Conservation (phyloP, 64 coral and sea anemone genomes). For the Stylophora pistillata region DNA sequence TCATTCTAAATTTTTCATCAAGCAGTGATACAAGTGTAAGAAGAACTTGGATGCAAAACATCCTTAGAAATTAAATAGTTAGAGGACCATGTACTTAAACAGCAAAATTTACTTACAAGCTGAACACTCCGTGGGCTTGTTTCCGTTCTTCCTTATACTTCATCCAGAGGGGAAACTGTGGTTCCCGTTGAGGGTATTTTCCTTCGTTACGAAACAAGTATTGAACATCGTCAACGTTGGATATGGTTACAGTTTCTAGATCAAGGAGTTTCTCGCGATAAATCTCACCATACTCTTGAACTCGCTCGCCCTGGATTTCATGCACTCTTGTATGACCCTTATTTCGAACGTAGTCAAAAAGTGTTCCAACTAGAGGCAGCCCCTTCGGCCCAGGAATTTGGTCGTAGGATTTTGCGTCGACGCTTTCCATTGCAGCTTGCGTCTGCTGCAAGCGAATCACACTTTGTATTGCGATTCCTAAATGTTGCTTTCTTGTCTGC, state of each 20-base stretch:
- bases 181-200: conserved; percentile 63
- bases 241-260: conserved; percentile 40
- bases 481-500: background rate
- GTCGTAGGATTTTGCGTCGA: conserved; percentile 22
- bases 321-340: conserved; percentile 36
- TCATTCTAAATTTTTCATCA: too few relatives aligned
- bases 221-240: conserved; percentile 56
- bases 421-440: background rate
- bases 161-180: conserved; percentile 28
- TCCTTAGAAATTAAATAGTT: background rate
- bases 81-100: background rate
- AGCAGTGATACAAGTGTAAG: too few relatives aligned
- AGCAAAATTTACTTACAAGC: conserved; percentile 54
- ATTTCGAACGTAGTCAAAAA: conserved; percentile 7
- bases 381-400: conserved; percentile 67
- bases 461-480: background rate
- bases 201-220: conserved; percentile 70
- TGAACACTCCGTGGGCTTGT: conserved; percentile 39
- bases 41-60: too few relatives aligned
- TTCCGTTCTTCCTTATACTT: conserved; percentile 55
- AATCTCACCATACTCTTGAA: conserved; percentile 54
- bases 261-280: conserved; percentile 51
- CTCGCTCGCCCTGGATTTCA: conserved; percentile 25
- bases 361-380: conserved; percentile 46
- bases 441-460: background rate